Percentiles rank a stretch among this genome's conserved stretches.
These are phyloP conservation scores for Rhincodon typus DNA, from an alignment of 2,797 vertebrate species.

Conservation along the genomic window DNA sequence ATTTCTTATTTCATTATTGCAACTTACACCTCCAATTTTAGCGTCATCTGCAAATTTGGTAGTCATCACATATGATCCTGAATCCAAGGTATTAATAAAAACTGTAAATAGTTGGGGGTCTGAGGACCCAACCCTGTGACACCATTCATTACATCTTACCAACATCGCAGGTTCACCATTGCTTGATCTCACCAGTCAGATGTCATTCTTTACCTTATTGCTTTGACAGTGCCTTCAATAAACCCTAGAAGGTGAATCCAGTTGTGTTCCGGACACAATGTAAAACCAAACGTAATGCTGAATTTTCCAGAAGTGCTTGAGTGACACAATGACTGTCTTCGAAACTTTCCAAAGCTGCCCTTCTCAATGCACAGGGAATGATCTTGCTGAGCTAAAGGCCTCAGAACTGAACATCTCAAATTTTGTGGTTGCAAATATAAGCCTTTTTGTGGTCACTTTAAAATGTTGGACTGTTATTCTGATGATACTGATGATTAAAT, in stretches of 20 bases:
- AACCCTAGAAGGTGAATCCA: background rate
- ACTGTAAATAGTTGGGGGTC: too few relatives aligned
- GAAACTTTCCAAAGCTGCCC: background rate
- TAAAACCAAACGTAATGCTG: background rate
- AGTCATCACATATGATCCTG: too few relatives aligned
- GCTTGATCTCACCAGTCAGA: background rate
- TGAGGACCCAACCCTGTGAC: too few relatives aligned
- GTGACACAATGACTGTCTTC: too few relatives aligned
- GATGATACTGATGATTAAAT: background rate
- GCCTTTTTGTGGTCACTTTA: background rate
- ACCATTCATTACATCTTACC: too few relatives aligned
- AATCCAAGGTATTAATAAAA: too few relatives aligned
- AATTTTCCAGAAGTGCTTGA: background rate
- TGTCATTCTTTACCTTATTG: background rate
- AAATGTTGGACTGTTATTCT: background rate
- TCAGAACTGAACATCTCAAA: background rate
- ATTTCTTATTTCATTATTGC: too few relatives aligned
- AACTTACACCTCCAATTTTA: too few relatives aligned
- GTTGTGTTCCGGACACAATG: too few relatives aligned
- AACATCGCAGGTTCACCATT: background rate
- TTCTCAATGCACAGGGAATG: background rate
- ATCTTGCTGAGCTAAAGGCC: background rate
- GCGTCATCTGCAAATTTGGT: too few relatives aligned
- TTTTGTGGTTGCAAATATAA: background rate
- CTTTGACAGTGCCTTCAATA: background rate